phyloP scores from a whole-genome alignment of 2,888 invertebrate genomes.

The Chalcosyrphus nemorum region DNA sequence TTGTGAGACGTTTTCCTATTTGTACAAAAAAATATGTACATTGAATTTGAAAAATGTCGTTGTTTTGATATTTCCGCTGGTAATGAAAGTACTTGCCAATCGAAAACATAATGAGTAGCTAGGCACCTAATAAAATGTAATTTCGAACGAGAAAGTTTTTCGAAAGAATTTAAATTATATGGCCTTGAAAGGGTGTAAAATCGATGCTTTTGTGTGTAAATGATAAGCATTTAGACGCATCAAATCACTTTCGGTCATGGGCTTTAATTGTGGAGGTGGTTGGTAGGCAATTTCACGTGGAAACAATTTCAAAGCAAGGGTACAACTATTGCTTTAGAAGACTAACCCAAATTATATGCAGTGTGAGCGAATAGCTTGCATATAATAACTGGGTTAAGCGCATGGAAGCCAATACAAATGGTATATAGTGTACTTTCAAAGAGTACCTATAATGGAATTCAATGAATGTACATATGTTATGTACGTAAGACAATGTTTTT shows the following conservation, averaged over 20 bases:
- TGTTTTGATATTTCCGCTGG: constrained; percentile 35
- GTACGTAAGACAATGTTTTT: background rate
- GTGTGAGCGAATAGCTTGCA: constrained; percentile 13
- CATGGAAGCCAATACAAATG: constrained; percentile 28
- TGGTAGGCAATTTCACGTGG: constrained; percentile 2
- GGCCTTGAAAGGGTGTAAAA: constrained; percentile 64
- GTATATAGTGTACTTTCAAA: constrained; percentile 3
- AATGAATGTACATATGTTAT: background rate
- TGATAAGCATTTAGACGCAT: constrained; percentile 53
- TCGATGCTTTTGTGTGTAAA: constrained; percentile 54
- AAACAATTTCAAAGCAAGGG: constrained; percentile 1
- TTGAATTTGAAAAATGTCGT: constrained; percentile 40
- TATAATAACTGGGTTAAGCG: constrained; percentile 55
- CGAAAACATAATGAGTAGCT: constrained; percentile 26
- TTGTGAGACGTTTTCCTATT: background rate
- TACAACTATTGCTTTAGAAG: background rate
- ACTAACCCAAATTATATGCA: constrained; percentile 3
- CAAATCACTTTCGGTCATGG: constrained; percentile 24
- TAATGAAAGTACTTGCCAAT: constrained; percentile 24
- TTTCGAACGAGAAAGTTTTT: constrained; percentile 45
- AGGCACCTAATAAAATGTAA: constrained; percentile 29
- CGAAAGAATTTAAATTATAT: constrained; percentile 28
- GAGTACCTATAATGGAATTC: constrained; percentile 4
- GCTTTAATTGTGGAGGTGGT: constrained; percentile 53
- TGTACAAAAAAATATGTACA: background rate